These are phyloP conservation scores for Coturnix japonica DNA, from an alignment of 2,113 vertebrate species.

Conservation along the genomic window DNA sequence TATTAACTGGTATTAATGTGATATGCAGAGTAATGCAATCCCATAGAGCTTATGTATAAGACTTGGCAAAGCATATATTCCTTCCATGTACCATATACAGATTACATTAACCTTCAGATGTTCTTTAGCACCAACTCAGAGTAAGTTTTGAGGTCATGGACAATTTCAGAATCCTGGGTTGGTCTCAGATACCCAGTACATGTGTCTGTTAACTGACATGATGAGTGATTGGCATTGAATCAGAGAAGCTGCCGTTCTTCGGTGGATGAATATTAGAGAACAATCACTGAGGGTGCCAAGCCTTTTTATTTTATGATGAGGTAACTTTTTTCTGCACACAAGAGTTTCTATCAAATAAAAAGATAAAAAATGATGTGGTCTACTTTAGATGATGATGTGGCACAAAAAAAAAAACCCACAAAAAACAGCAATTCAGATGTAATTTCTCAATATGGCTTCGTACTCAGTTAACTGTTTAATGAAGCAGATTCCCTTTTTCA, in stretches of 20 bases:
- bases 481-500: background rate
- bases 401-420: too few species aligned
- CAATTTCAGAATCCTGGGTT: background rate
- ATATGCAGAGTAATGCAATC: background rate
- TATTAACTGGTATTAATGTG: constrained; percentile 53
- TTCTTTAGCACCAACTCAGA: background rate
- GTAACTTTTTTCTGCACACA: background rate
- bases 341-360: background rate
- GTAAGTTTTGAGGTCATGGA: background rate
- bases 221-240: background rate
- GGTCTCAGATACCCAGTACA: background rate
- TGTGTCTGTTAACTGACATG: background rate
- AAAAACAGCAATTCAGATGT: background rate
- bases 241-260: background rate
- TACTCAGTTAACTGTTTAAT: background rate
- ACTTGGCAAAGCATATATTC: background rate
- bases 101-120: background rate
- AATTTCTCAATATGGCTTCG: background rate
- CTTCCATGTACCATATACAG: background rate
- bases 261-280: background rate
- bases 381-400: background rate
- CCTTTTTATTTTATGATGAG: fast-evolving
- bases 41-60: background rate
- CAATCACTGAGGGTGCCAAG: background rate
- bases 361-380: background rate